Conservation (phyloP, 2,797 vertebrate species). For the Typhlichthys eigenmanni region DNA sequence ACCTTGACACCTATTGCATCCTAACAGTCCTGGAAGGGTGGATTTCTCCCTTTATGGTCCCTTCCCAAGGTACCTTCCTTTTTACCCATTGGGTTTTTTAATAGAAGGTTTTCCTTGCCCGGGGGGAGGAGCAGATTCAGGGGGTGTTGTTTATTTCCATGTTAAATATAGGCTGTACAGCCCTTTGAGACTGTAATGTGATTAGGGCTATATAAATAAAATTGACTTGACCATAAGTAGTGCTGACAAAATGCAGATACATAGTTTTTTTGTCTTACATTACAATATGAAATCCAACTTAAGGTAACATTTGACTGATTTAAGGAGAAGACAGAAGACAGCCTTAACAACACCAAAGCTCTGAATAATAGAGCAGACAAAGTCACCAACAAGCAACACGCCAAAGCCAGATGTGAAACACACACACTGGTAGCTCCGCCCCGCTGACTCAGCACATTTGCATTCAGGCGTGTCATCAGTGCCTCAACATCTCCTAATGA, state of each 20-base stretch:
- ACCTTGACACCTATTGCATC: too few species aligned
- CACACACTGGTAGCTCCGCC: neutral
- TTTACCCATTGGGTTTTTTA: too few species aligned
- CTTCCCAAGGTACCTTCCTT: too few species aligned
- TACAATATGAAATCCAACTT: neutral
- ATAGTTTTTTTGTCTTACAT: neutral
- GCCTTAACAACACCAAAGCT: too few species aligned
- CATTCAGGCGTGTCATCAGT: constrained; percentile 10
- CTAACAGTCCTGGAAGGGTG: too few species aligned
- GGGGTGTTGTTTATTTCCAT: too few species aligned
- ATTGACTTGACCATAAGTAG: neutral
- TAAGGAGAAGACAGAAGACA: neutral
- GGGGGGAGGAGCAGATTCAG: too few species aligned
- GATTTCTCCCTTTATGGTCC: too few species aligned
- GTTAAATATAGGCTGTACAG: too few species aligned
- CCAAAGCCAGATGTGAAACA: neutral
- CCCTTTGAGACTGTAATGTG: too few species aligned
- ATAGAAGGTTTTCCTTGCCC: too few species aligned
- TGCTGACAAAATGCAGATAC: neutral
- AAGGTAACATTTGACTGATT: neutral
- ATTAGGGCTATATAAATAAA: too few species aligned
- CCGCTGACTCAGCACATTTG: constrained; percentile 10
- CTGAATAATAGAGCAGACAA: neutral
- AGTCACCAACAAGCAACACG: neutral
- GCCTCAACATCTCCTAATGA: constrained; percentile 8